phyloP scores from a whole-genome alignment of 2,797 vertebrate species.

The Artibeus jamaicensis region DNA sequence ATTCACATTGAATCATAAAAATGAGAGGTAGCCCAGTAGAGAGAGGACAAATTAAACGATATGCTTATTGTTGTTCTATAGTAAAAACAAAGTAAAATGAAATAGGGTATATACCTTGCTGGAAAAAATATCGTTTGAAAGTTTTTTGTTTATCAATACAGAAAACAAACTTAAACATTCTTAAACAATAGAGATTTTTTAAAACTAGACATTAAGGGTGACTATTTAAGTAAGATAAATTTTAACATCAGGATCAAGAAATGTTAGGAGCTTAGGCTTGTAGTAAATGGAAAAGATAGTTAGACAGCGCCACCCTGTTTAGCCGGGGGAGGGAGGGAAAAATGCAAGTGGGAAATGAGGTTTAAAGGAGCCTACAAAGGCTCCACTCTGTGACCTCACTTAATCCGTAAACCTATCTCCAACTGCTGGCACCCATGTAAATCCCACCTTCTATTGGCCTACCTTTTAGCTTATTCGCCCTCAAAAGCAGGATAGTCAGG shows the following conservation, averaged over 20 bases:
- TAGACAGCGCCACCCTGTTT: neutral
- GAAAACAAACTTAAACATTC: neutral
- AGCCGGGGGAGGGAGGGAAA: neutral
- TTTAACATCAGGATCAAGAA: neutral
- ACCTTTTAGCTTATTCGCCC: neutral
- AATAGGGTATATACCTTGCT: neutral
- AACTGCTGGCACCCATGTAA: neutral
- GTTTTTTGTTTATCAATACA: neutral
- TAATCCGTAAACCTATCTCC: neutral
- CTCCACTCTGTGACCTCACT: neutral
- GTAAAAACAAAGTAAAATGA: neutral
- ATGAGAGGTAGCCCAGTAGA: neutral
- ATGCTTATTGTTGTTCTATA: neutral
- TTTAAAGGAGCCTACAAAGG: neutral
- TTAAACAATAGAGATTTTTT: neutral
- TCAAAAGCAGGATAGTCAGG: neutral
- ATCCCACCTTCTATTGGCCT: neutral
- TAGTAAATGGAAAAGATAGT: neutral
- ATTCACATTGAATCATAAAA: neutral
- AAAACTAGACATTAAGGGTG: neutral
- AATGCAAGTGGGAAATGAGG: neutral
- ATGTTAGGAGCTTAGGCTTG: neutral
- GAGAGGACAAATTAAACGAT: neutral
- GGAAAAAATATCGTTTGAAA: neutral
- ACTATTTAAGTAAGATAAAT: neutral